Percentiles rank a stretch among this genome's conserved stretches.
Evolutionary conservation across 1,140 invertebrate species (phyloP).

Genomic region (Doryteuthis pealeii): DNA sequence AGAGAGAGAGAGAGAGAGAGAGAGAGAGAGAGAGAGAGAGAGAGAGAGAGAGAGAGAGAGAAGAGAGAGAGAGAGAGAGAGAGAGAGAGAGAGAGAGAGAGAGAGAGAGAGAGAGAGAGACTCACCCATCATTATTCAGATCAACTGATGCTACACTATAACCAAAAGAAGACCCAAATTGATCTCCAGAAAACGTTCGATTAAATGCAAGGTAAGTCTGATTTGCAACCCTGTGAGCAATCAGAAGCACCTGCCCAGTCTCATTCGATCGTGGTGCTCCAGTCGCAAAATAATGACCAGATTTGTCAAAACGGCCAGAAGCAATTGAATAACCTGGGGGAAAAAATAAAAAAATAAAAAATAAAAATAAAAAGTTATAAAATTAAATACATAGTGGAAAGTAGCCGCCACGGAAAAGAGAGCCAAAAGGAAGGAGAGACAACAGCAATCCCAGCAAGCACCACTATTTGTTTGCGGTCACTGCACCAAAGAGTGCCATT

Average conservation of each 20-base stretch:
- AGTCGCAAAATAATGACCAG: neutral
- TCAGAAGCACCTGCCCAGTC: neutral
- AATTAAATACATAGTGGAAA: too few relatives aligned
- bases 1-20: neutral
- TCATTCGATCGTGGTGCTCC: neutral
- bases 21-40: neutral
- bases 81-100: neutral
- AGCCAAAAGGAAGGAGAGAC: too few relatives aligned
- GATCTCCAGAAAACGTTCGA: neutral
- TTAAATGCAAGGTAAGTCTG: neutral
- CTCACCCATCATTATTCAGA: neutral
- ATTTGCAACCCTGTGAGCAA: neutral
- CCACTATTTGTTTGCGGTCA: too few relatives aligned
- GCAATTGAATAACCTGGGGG: neutral
- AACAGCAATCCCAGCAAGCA: too few relatives aligned
- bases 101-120: neutral
- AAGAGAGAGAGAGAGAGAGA: neutral
- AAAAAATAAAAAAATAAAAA: neutral
- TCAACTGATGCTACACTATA: conserved; percentile 4
- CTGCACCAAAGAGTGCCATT: too few relatives aligned
- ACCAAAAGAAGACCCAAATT: conserved; percentile 9
- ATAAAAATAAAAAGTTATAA: neutral
- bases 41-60: neutral
- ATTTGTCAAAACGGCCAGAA: neutral
- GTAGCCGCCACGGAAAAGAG: too few relatives aligned